phyloP scores from a whole-genome alignment of 2,888 invertebrate genomes.

The Odontomyia ornata region DNA sequence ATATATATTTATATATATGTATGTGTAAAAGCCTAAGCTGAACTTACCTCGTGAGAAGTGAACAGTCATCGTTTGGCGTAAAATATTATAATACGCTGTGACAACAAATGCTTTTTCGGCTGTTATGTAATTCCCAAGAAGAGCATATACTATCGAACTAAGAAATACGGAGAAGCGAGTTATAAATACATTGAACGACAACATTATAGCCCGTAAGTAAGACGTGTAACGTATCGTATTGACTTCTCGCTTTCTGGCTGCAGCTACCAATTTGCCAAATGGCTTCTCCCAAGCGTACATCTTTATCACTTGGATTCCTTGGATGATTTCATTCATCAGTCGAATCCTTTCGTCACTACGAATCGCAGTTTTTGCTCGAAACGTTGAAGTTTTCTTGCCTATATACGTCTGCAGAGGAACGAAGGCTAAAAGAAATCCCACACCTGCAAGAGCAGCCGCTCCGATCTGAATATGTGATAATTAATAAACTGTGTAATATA shows the following conservation, averaged over 20 bases:
- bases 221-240: conserved; percentile 71
- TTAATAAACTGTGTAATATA: too few relatives aligned
- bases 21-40: too few relatives aligned
- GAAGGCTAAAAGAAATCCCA: conserved; percentile 57
- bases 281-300: conserved; percentile 97
- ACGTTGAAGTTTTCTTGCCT: conserved; percentile 79
- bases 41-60: conserved; percentile 83
- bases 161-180: conserved; percentile 87
- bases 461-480: conserved; percentile 60
- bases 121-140: conserved; percentile 75
- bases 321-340: conserved; percentile 70
- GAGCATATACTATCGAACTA: conserved; percentile 80
- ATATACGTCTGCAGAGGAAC: conserved; percentile 77
- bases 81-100: conserved; percentile 86
- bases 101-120: conserved; percentile 88
- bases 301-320: conserved; percentile 91
- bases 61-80: conserved; percentile 85
- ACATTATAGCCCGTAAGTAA: conserved; percentile 78
- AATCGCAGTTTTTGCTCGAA: conserved; percentile 79
- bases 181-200: conserved; percentile 87
- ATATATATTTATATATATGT: too few relatives aligned
- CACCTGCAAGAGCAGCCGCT: conserved; percentile 65
- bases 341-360: conserved; percentile 81
- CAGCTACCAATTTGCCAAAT: conserved; percentile 78
- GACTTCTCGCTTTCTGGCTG: conserved; percentile 67